These are phyloP conservation scores for Chrysolina oricalcia DNA, from an alignment of 2,888 invertebrate species.

Conservation along the genomic window DNA sequence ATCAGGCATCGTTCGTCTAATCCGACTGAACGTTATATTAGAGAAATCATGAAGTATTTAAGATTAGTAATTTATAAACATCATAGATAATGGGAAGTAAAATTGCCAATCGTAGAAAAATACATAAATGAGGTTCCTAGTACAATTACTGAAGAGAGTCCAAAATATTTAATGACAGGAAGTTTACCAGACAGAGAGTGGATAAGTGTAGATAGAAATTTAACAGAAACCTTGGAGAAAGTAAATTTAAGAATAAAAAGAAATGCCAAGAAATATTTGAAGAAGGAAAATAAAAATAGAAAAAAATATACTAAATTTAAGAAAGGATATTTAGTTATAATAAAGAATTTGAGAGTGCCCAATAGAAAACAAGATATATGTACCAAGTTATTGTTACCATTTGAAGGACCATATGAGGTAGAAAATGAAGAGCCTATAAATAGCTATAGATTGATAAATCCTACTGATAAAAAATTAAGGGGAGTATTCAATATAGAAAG, in stretches of 20 bases:
- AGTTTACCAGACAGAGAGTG: neutral
- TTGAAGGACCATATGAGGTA: neutral
- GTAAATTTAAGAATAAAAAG: slow-evolving; percentile 7
- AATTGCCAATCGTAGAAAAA: slow-evolving; percentile 25
- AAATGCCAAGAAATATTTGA: neutral
- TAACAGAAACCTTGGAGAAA: slow-evolving; percentile 8
- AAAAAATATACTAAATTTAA: slow-evolving; percentile 6
- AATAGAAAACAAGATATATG: neutral
- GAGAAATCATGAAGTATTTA: slow-evolving; percentile 21
- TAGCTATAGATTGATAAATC: neutral
- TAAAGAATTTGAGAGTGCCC: neutral
- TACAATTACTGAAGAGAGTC: neutral
- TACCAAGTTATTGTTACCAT: neutral
- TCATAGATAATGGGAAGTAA: neutral
- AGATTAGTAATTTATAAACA: slow-evolving; percentile 6
- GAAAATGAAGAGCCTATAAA: neutral
- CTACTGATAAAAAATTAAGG: no score
- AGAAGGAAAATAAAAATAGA: neutral
- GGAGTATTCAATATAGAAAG: no score
- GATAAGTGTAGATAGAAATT: no score
- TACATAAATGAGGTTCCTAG: slow-evolving; percentile 5
- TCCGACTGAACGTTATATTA: neutral
- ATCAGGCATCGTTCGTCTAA: neutral
- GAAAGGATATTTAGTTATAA: neutral
- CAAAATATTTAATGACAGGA: neutral